phyloP scores from a whole-genome alignment of 2,113 vertebrate species.

The Pseudolaguvia tuberculata region DNA sequence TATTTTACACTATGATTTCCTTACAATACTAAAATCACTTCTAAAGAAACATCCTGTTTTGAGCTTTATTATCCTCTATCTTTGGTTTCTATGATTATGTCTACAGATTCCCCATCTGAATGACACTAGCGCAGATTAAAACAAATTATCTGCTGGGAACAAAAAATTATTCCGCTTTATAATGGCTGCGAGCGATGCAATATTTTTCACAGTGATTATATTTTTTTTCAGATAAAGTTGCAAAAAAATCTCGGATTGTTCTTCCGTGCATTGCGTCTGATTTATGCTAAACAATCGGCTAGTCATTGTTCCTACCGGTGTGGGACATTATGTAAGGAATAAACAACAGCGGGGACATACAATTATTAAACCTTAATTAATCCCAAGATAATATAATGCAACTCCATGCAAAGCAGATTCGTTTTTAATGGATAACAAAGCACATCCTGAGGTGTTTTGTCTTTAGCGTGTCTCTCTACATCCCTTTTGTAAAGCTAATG shows the following conservation, averaged over 20 bases:
- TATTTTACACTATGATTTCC: too few species aligned
- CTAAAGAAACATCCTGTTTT: not conserved
- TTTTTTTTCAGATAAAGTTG: not conserved
- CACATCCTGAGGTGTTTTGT: not conserved
- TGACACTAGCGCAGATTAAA: not conserved
- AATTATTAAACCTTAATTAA: not conserved
- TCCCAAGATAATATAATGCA: too few species aligned
- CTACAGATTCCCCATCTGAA: not conserved
- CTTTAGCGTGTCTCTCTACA: not conserved
- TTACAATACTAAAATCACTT: too few species aligned
- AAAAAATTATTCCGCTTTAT: not conserved
- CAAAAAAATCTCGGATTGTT: not conserved
- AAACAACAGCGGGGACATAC: not conserved
- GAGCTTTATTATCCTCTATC: not conserved
- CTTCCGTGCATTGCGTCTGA: not conserved
- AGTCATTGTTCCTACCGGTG: not conserved
- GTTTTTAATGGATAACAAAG: not conserved
- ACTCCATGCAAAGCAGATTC: not conserved
- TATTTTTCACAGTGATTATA: not conserved
- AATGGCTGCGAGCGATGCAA: not conserved
- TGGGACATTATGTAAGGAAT: not conserved
- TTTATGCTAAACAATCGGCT: not conserved
- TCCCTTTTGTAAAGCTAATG: not conserved
- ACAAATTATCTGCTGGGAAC: not conserved
- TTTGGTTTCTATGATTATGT: not conserved